A percentile compares a stretch with the other conserved stretches of the same genome.
Evolutionary conservation across 2,113 vertebrate genomes (phyloP).

Genomic region (Psephotus haematonotus): DNA sequence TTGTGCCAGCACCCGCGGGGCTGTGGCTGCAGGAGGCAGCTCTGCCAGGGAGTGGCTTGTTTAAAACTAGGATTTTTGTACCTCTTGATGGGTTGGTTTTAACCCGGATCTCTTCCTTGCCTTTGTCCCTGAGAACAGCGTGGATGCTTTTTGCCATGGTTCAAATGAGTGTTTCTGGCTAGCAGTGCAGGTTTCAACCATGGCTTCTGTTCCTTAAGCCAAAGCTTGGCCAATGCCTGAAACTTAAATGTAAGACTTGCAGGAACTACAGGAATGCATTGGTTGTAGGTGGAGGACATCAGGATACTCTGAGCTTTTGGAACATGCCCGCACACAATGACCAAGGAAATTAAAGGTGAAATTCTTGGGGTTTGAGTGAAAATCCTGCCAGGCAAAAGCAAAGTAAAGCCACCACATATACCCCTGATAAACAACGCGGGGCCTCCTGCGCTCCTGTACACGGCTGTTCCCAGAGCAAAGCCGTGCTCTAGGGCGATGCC

Average conservation of each 20-base stretch:
- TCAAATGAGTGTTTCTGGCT: background rate
- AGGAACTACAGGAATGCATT: background rate
- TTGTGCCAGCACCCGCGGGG: fast-evolving
- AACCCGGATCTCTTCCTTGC: background rate
- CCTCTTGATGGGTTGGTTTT: background rate
- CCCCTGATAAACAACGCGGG: fast-evolving
- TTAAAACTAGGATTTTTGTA: background rate
- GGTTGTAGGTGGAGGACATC: background rate
- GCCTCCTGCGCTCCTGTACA: fast-evolving
- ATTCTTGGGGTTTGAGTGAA: background rate
- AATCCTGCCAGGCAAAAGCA: background rate
- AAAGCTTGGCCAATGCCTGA: background rate
- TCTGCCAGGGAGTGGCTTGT: fast-evolving
- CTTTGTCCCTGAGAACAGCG: fast-evolving
- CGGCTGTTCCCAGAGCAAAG: background rate
- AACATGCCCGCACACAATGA: fast-evolving
- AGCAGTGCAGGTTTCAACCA: background rate
- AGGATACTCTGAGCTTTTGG: background rate
- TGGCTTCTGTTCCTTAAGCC: background rate
- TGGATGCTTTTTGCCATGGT: fast-evolving
- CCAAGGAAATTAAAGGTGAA: background rate
- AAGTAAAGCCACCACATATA: too few relatives aligned
- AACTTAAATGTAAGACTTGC: too few relatives aligned
- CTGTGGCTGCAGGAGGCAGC: background rate
- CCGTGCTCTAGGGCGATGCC: background rate